Conservation (phyloP, 2,113 vertebrate genomes). For the Andinoacara biseriatus region DNA sequence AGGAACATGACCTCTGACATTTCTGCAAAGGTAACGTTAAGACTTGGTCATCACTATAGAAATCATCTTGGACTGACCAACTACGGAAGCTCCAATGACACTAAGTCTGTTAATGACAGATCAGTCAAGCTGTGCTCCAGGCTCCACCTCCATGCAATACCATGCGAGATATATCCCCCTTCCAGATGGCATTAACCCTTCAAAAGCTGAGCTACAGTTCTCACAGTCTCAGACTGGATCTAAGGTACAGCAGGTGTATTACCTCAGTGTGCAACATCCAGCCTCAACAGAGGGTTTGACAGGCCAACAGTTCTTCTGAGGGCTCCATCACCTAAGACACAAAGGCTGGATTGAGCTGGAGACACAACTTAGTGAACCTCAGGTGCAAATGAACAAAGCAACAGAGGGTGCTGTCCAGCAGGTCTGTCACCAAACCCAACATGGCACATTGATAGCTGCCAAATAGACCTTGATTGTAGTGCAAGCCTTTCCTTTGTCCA, state of each 20-base stretch:
- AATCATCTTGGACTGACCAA: not conserved
- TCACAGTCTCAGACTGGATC: not conserved
- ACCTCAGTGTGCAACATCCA: not conserved
- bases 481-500: no score
- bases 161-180: not conserved
- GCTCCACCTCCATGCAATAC: not conserved
- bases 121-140: not conserved
- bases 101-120: not conserved
- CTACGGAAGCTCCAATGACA: not conserved
- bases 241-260: not conserved
- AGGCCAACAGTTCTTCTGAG: not conserved
- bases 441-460: no score
- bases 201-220: not conserved
- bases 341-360: not conserved
- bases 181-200: not conserved
- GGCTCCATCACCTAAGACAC: not conserved
- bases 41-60: not conserved
- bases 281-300: not conserved
- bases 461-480: no score
- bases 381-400: not conserved
- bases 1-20: not conserved
- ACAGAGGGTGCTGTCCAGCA: no score
- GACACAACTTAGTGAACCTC: not conserved
- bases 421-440: no score
- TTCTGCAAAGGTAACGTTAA: not conserved